Evolutionary conservation across 2,797 vertebrate species (phyloP).

Genomic region (Microcaecilia unicolor): DNA sequence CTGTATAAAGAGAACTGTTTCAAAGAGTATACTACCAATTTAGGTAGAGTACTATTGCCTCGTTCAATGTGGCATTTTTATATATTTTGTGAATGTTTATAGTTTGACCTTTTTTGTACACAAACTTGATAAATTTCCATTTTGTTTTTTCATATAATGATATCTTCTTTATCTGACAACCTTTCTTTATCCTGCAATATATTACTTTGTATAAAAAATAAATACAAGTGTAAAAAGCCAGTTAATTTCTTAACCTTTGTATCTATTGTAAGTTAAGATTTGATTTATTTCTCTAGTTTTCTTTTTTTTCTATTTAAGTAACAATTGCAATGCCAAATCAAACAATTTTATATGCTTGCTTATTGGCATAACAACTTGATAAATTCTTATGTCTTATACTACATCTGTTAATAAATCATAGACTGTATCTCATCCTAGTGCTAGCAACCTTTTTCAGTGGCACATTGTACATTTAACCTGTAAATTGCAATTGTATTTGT

Average conservation of each 20-base stretch:
- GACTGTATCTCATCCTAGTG: slow-evolving; percentile 39
- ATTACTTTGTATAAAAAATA: slow-evolving; percentile 45
- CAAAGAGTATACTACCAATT: slow-evolving; percentile 72
- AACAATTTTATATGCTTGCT: slow-evolving; percentile 52
- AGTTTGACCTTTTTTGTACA: slow-evolving; percentile 85
- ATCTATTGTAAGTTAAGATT: slow-evolving; percentile 47
- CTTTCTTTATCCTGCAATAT: slow-evolving; percentile 54
- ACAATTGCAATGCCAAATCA: slow-evolving; percentile 56
- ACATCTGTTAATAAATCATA: slow-evolving; percentile 42
- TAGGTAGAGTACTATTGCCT: slow-evolving; percentile 91
- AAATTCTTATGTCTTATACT: slow-evolving; percentile 24
- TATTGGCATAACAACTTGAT: slow-evolving; percentile 50
- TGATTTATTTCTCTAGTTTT: slow-evolving; percentile 55
- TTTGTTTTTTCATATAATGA: slow-evolving; percentile 54
- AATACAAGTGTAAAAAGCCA: slow-evolving; percentile 32
- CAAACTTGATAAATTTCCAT: slow-evolving; percentile 56
- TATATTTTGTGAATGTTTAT: slow-evolving; percentile 94
- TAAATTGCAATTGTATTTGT: slow-evolving; percentile 72
- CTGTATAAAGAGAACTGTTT: slow-evolving; percentile 64
- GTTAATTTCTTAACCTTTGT: slow-evolving; percentile 50
- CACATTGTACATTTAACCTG: slow-evolving; percentile 72
- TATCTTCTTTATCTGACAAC: slow-evolving; percentile 45
- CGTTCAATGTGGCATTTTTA: slow-evolving; percentile 99
- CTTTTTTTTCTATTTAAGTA: slow-evolving; percentile 59
- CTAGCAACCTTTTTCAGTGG: slow-evolving; percentile 51